These are phyloP conservation scores for Dasypolia templi DNA, from an alignment of 2,888 invertebrate species.

Conservation along the genomic window DNA sequence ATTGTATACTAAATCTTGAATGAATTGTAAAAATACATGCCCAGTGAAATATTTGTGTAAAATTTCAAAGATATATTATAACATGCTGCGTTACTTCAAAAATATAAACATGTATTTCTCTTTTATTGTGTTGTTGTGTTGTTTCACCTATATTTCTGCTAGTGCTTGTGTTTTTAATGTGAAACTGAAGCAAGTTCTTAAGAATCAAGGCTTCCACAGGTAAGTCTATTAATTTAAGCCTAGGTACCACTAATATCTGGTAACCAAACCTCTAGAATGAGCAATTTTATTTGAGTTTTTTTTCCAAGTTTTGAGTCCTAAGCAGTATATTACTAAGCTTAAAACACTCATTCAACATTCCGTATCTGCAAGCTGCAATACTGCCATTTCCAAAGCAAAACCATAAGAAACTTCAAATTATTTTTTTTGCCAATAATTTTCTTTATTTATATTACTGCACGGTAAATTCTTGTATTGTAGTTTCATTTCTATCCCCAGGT, in stretches of 20 bases:
- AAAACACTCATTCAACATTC: neutral
- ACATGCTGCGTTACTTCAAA: neutral
- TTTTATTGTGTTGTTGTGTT: slow-evolving; percentile 45
- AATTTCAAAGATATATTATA: neutral
- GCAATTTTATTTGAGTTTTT: too few relatives aligned
- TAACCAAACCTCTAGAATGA: too few relatives aligned
- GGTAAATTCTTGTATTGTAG: neutral
- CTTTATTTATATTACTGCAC: neutral
- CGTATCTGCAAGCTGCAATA: too few relatives aligned
- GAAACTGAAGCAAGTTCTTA: slow-evolving; percentile 76
- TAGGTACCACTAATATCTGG: too few relatives aligned
- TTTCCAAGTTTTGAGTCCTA: neutral
- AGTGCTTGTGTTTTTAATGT: slow-evolving; percentile 77
- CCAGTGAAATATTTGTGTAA: neutral
- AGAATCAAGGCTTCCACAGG: slow-evolving; percentile 85
- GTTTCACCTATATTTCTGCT: slow-evolving; percentile 61
- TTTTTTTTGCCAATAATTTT: neutral
- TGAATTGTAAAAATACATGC: neutral
- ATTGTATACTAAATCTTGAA: slow-evolving; percentile 17
- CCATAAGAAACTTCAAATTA: neutral
- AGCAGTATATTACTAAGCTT: too few relatives aligned
- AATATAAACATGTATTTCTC: slow-evolving; percentile 9
- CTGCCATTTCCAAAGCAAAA: neutral
- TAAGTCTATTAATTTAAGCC: slow-evolving; percentile 59
- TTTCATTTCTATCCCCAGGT: neutral